These are phyloP conservation scores for Chrysocyon brachyurus DNA, from an alignment of 2,797 vertebrate genomes.

Conservation along the genomic window DNA sequence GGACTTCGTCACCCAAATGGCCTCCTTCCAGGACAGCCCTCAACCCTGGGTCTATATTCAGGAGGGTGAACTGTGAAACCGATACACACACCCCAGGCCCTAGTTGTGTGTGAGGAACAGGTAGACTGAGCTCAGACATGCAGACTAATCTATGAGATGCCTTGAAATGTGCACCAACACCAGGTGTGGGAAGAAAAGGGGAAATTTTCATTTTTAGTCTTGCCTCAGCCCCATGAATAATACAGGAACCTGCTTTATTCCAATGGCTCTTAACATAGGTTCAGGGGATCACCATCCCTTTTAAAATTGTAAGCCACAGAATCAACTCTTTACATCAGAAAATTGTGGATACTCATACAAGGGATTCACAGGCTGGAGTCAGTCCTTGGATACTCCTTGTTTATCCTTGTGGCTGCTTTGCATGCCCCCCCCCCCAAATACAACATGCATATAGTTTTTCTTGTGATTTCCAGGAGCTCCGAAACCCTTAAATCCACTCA, in stretches of 20 bases:
- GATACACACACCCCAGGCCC: neutral
- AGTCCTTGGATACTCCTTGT: neutral
- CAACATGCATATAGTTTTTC: slow-evolving; percentile 19
- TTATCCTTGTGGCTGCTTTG: neutral
- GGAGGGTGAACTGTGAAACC: neutral
- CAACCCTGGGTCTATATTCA: neutral
- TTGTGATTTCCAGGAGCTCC: slow-evolving; percentile 16
- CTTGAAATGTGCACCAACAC: neutral
- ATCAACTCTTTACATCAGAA: neutral
- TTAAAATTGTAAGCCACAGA: slow-evolving; percentile 28
- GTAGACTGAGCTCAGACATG: neutral
- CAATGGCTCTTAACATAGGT: neutral
- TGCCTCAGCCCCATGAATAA: neutral
- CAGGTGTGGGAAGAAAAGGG: neutral
- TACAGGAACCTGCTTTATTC: neutral
- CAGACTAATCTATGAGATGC: neutral
- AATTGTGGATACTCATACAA: neutral
- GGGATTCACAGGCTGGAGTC: neutral
- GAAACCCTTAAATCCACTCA: neutral
- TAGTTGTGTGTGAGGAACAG: neutral
- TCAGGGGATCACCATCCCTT: neutral
- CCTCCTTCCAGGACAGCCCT: neutral
- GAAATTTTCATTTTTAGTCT: slow-evolving; percentile 34
- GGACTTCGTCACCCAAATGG: neutral
- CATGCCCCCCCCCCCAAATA: neutral